Evolutionary conservation across 2,888 invertebrate genomes (phyloP), one percentile per base, ranked within the genome.

Genomic region (Axea sp.): DNA sequence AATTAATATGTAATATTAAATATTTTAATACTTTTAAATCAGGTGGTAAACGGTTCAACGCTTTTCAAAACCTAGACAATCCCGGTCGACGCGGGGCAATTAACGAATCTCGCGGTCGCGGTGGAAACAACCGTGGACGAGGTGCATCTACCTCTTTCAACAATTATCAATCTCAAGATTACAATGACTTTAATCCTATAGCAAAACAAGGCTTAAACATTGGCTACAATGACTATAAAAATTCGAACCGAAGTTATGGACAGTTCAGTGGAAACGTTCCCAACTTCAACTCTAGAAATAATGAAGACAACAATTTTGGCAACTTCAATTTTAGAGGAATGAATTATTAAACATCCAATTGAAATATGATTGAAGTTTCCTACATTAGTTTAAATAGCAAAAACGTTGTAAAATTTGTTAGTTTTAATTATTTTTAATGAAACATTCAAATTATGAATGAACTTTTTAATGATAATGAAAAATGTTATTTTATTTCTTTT

Each of bases 1-100:
- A n/a, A n/a, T n/a, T n/a, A n/a, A n/a, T n/a, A n/a, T n/a, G n/a
- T n/a, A n/a, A n/a, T n/a, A n/a, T n/a, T n/a, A n/a, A n/a, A n/a
- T n/a, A n/a, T n/a, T 6, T 6, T 24, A 24, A 24, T 24, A 17
- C 11, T 47, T 39, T 55, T 22, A 11, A 17, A 26, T 26, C 12
- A 77, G 76, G 68, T 31, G 65, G 51, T 6, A 77, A 73, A 37
- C 76, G 77, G 11, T 77, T 71, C 17, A 74, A 69, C 1, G 28
- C 41, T 12, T 51, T 43, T 33, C 51, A 45, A 24, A 47, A 12
- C 17, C 11, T 17, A 2, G 73, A 60, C 45, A 73, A 64, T 22
- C 7, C 51, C 4, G 57, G 57, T 5, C 49, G 64, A 17, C 62
- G 76, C 8, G 69, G 65, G 7, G 55, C 33, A 11, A 55, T 57